Evolutionary conservation across 1,140 invertebrate genomes (phyloP).

Genomic region (Laodelphax striatellus): DNA sequence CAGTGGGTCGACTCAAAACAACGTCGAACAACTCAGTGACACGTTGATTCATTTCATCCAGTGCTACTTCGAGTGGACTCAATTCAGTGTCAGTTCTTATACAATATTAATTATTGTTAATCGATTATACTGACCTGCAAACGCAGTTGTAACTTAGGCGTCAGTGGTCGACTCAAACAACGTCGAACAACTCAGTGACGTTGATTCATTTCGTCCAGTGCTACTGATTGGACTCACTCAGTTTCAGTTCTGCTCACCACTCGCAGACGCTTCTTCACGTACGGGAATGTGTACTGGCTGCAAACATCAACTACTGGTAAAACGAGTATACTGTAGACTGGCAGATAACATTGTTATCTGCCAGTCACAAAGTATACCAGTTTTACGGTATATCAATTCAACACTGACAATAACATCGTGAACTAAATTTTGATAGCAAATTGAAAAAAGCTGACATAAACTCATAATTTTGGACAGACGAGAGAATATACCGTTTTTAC

Average conservation of each 20-base stretch:
- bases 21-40: constrained; percentile 77
- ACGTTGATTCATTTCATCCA: constrained; percentile 81
- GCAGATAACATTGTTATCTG: too few species aligned
- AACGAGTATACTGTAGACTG: too few species aligned
- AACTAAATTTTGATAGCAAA: too few species aligned
- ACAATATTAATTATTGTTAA: too few species aligned
- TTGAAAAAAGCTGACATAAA: too few species aligned
- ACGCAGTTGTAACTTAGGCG: constrained; percentile 76
- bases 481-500: too few species aligned
- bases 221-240: constrained; percentile 84
- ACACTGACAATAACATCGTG: too few species aligned
- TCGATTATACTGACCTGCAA: constrained; percentile 57
- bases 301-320: constrained; percentile 28
- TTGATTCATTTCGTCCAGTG: constrained; percentile 82
- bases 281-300: constrained; percentile 79
- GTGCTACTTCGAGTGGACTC: constrained; percentile 85
- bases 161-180: constrained; percentile 69
- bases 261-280: constrained; percentile 77
- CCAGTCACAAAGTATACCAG: too few species aligned
- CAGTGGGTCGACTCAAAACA: constrained; percentile 61
- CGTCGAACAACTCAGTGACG: constrained; percentile 74
- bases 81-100: too few species aligned
- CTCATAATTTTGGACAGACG: background rate
- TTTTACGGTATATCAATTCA: too few species aligned
- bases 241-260: constrained; percentile 59